Evolutionary conservation across 2,113 vertebrate species (phyloP).

Genomic region (Hystrix brachyura): DNA sequence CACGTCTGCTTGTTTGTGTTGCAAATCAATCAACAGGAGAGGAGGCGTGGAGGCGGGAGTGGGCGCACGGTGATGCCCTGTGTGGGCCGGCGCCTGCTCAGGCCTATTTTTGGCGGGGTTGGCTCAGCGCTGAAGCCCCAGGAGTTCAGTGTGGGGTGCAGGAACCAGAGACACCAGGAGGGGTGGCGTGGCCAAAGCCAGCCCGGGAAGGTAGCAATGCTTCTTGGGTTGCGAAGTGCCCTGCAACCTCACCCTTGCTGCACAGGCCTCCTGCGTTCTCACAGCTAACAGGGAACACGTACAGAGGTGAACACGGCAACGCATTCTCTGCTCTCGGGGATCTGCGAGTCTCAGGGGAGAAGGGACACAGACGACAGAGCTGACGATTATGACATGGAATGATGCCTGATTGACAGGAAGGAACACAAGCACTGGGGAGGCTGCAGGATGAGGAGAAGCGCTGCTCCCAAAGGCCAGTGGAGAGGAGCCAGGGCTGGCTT

Average conservation of each 20-base stretch:
- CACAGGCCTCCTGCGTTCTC: rapidly evolving
- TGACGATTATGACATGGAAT: rapidly evolving
- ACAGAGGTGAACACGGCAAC: neutral
- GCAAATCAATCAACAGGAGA: neutral
- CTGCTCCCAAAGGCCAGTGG: neutral
- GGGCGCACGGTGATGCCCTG: neutral
- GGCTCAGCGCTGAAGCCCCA: neutral
- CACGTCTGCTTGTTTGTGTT: neutral
- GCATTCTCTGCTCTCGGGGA: neutral
- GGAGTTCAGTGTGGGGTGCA: rapidly evolving
- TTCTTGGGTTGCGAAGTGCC: neutral
- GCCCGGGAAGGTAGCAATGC: neutral
- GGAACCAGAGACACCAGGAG: neutral
- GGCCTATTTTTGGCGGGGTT: neutral
- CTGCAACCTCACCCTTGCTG: neutral
- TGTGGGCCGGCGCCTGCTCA: neutral
- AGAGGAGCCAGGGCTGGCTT: neutral
- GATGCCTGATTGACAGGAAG: neutral
- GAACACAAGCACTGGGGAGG: rapidly evolving
- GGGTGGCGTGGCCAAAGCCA: rapidly evolving
- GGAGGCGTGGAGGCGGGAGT: neutral
- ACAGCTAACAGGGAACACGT: rapidly evolving
- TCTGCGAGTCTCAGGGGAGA: neutral
- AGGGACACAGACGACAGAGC: neutral
- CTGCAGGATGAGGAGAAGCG: rapidly evolving